Base-by-base conservation (phyloP, 1,140 invertebrate species). In the Drosophila azteca region DNA sequence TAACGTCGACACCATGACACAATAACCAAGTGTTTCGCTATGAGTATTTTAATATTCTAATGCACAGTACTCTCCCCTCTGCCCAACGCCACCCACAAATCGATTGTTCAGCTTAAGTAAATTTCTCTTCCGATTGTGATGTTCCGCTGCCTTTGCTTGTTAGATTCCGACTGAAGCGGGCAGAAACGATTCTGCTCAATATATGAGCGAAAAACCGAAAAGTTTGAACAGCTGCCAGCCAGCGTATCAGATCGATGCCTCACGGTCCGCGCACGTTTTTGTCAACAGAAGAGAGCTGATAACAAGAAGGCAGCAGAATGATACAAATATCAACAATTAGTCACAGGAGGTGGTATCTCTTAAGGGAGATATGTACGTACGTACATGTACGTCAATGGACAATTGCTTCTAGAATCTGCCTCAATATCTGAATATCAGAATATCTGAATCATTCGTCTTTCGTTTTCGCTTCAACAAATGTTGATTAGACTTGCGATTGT, bases 31-130 rank as follows among this genome's bases (percentile, higher is more conserved):
- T 48, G 58, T 53, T 58, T 44, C 17, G 1, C 17, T 20, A 20
- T 9, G 22, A 59, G 52, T 6, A n/a, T 70, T 69, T 70, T 69
- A 69, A 70, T 70, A 70, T 69, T 58, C 35, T 35, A 57, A 35
- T 45, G 64, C 44, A n/a, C 15, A 9, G 41, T 22, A 15, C 13
- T 52, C 5, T 35, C 4, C 8, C 9, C 35, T n/a, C 17, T 1
- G 6, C 29, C 29, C 29, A 31, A 1, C 22, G 5, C 5, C 13
- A 49, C 64, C 24, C 24, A 26, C 24, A 58, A 43, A 70, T 52
- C 65, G 45, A 11, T 43, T 55, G 44, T 24, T 45, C 2, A 31
- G 20, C 49, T 17, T 5, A 20, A 68, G 43, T 24, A 15, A 58
- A 20, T 41, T 45, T 26, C 15, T n/a, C 24, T 24, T 57, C 1